Conservation (phyloP, 30 jellyfish, hydroid and myxozoan genomes). For the Aurelia sp. region DNA sequence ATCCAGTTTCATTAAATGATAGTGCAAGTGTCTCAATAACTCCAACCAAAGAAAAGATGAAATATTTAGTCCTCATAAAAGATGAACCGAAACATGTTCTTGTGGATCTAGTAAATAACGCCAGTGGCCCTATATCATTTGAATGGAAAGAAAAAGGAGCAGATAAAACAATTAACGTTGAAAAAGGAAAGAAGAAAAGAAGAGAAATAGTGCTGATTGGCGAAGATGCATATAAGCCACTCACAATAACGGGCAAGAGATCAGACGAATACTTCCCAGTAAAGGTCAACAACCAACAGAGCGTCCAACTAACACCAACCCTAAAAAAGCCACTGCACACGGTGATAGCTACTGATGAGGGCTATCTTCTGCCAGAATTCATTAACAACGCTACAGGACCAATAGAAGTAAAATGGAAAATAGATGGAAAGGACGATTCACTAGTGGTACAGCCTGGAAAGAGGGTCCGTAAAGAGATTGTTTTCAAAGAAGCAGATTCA, state of each 20-base stretch:
- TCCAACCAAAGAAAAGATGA: constrained; percentile 3
- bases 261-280: not conserved
- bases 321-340: not conserved
- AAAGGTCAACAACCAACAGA: not conserved
- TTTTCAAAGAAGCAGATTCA: too few relatives aligned
- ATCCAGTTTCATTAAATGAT: constrained; percentile 20
- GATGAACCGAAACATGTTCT: not conserved
- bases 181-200: constrained; percentile 2
- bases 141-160: not conserved
- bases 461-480: too few relatives aligned
- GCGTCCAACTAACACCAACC: not conserved
- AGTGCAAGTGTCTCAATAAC: constrained; percentile 1
- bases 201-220: not conserved
- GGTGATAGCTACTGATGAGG: constrained; percentile 1
- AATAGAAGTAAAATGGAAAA: constrained; percentile 23
- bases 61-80: not conserved
- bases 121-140: not conserved
- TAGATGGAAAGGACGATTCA: constrained; percentile 6
- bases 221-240: constrained; percentile 1
- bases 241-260: not conserved
- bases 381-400: constrained; percentile 23
- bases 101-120: not conserved
- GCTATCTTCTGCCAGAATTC: constrained; percentile 7
- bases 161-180: not conserved
- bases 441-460: not conserved